Evolutionary conservation across 2,797 vertebrate species (phyloP), one percentile per base, ranked within the genome.

Genomic region (Molossus alvarezi): DNA sequence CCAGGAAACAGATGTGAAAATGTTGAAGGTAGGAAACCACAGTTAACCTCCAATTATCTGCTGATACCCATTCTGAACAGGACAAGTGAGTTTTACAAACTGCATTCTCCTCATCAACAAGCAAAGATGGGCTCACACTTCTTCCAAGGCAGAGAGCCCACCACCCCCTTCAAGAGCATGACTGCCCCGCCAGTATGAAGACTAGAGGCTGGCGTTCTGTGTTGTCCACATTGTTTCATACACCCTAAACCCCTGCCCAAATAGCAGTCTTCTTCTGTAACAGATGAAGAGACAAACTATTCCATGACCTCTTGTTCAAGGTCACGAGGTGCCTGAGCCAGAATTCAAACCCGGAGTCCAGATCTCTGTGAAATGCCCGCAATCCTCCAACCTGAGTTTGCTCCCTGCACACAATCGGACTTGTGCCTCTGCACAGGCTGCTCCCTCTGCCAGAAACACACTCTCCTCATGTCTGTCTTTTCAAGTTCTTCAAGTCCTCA

Each of bases 151-250:
- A n/a, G 33, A 65, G n/a, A 84, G 48, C 48, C 27, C 48, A 21
- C 0, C 0, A 7, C 27, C 9, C 4, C 51, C 17, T 11, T 67
- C 25, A 45, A 2, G 0, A 17, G 8, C 57, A 5, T 0, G 11
- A 9, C 14, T 51, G 33, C 62, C 58, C 17, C 0, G 33, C 27
- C 62, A 17, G 7, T 17, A n/a, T 25, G 20, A 20, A 71, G 55
- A 20, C 11, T 0, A 21, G 58, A 0, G 9, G 13, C 10, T 0
- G 11, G 67, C 6, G 2, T 6, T 29, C 0, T 3, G 21, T 4
- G 0, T 8, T 27, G 21, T 25, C 3, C 2, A 0, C 3, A 17
- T 21, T 9, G 17, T 27, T 80, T 48, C 82, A 18, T 14, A 55
- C 79, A 27, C 51, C 25, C 53, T 12, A 27, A 27, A 21, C 27